These are phyloP conservation scores for Tenrec ecaudatus DNA, from an alignment of 2,113 vertebrate genomes.

Conservation along the genomic window DNA sequence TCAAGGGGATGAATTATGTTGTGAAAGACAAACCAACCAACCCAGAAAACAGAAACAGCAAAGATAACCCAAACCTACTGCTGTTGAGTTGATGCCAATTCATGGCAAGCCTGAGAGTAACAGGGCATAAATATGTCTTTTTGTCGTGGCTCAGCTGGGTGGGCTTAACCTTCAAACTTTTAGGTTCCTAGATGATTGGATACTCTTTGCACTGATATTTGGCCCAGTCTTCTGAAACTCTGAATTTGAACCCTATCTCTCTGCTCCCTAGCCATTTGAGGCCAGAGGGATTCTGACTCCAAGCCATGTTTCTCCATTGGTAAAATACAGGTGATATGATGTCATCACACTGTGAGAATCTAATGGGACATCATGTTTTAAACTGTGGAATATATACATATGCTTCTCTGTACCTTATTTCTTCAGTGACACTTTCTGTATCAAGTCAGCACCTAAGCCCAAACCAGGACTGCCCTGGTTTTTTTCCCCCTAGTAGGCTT, in stretches of 20 bases:
- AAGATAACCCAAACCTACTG: background rate
- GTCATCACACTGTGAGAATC: background rate
- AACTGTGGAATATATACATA: background rate
- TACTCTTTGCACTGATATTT: background rate
- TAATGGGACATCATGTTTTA: background rate
- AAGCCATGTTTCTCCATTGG: background rate
- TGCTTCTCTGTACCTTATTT: background rate
- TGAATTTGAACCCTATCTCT: background rate
- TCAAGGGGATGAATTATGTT: background rate
- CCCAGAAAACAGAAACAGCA: background rate
- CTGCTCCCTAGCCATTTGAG: background rate
- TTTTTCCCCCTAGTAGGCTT: background rate
- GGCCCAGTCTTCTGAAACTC: background rate
- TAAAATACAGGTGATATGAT: background rate
- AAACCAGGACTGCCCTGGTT: background rate
- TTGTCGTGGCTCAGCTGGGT: background rate
- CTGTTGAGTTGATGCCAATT: background rate
- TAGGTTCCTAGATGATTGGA: background rate
- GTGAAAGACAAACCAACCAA: background rate
- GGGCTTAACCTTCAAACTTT: background rate
- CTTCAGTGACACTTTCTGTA: background rate
- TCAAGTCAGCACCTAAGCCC: background rate
- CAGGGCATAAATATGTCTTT: too few species aligned
- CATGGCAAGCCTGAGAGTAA: background rate
- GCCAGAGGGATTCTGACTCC: too few species aligned